Base-by-base conservation (phyloP, 2,888 invertebrate genomes). In the Tipula lateralis region DNA sequence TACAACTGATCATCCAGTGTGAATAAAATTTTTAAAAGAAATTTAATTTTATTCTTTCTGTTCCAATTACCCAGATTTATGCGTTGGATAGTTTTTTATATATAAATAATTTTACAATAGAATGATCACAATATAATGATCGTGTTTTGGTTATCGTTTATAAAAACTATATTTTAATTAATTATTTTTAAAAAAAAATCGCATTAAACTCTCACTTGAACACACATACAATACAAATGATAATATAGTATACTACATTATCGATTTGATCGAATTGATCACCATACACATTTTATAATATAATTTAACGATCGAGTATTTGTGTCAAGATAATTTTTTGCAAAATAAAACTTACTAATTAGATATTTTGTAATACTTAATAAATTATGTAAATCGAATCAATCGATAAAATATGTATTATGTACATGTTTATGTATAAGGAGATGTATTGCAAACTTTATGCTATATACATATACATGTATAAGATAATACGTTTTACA, bases 51-150 rank as follows among this genome's bases (percentile, higher is more conserved):
- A 66, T 66, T 66, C 19, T 66, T 82, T 82, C 32, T 82, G 82
- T 82, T 82, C 82, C 32, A 82, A n/a, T 82, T 82, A 82, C 82
- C 82, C 82, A 82, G 82, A 30, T 82, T 82, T 13, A 81, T 81
- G 29, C 13, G 29, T 30, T 81, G 29, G 81, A 81, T 50, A 50
- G 4, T 50, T 50, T 19, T 16, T 50, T 12, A n/a, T n/a, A 44
- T 9, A 24, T 24, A 19, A 19, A 24, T 24, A 66, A 24, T 66
- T 66, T 66, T 66, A 66, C 66, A 24, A 66, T 66, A 66, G 66
- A 66, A 6, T 66, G 66, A 66, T 66, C 66, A 66, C n/a, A 24
- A 66, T 66, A 66, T 66, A 24, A 66, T 66, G 66, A 66, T 66
- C 66, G 66, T n/a, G n/a, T 66, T 66, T 66, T 66, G 24, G 24